Evolutionary conservation across 2,797 vertebrate genomes (phyloP).

Genomic region (Silurus aristotelis): DNA sequence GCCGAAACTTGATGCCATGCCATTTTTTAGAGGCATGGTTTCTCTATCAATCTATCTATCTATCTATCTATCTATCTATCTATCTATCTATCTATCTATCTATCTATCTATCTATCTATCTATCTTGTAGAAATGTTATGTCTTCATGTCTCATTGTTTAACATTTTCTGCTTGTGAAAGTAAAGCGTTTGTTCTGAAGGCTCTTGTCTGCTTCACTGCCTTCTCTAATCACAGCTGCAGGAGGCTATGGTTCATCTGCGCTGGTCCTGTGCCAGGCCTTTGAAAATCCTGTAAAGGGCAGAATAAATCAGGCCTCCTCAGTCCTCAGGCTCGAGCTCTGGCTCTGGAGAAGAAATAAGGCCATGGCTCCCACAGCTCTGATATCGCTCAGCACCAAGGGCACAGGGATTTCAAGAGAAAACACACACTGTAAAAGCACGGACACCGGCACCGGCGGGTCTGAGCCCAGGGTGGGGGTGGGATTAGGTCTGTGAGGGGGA

Average conservation of each 20-base stretch:
- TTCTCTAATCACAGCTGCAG: constrained; percentile 57
- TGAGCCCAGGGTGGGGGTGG: neutral
- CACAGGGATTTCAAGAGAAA: constrained; percentile 16
- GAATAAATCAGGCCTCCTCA: constrained; percentile 55
- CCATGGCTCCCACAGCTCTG: constrained; percentile 40
- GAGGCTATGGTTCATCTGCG: constrained; percentile 48
- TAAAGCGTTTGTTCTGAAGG: constrained; percentile 24
- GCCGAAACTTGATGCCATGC: neutral
- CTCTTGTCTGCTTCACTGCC: constrained; percentile 44
- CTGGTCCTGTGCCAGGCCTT: constrained; percentile 58
- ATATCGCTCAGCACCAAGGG: constrained; percentile 37
- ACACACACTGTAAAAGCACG: constrained; percentile 10
- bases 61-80: neutral
- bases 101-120: neutral
- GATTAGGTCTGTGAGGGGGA: neutral
- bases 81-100: no score
- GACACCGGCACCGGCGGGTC: constrained; percentile 20
- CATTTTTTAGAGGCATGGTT: neutral
- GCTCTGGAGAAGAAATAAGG: constrained; percentile 38
- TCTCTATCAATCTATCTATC: neutral
- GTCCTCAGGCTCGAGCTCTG: constrained; percentile 30
- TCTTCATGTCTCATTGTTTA: neutral
- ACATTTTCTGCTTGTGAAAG: constrained; percentile 10
- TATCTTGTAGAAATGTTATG: neutral
- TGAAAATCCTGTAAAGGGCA: constrained; percentile 48